Conservation (phyloP, 2,113 vertebrate genomes). For the Dicerorhinus sumatrensis region DNA sequence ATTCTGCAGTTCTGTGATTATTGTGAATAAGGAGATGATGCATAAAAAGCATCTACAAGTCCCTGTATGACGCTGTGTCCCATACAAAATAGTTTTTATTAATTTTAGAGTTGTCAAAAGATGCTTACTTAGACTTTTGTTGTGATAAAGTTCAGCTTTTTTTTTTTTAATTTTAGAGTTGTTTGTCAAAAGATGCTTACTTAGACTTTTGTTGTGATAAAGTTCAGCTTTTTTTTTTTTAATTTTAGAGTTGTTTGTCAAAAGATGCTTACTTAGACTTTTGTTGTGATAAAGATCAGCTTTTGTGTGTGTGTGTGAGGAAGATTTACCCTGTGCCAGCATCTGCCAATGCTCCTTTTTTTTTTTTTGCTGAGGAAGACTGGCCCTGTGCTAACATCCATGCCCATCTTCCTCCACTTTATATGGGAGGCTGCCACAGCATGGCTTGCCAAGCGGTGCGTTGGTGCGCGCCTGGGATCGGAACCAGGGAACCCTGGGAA, state of each 20-base stretch:
- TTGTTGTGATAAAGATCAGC: conserved; percentile 14
- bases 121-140: not conserved
- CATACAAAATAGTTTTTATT: not conserved
- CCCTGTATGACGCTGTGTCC: not conserved
- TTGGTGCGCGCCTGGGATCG: too few species aligned
- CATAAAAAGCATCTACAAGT: not conserved
- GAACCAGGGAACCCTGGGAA: too few species aligned
- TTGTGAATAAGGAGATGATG: not conserved
- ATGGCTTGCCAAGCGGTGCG: too few species aligned
- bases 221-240: not conserved
- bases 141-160: not conserved
- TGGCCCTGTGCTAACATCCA: too few species aligned
- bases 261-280: not conserved
- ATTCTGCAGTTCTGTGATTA: not conserved
- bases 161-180: not conserved
- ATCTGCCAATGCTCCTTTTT: too few species aligned
- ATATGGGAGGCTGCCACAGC: too few species aligned
- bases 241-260: not conserved
- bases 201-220: conserved; percentile 21
- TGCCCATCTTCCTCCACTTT: too few species aligned
- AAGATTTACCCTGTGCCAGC: too few species aligned
- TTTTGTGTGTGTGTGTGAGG: too few species aligned
- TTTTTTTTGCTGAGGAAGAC: too few species aligned
- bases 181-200: not conserved
- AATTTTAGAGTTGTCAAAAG: not conserved